Percentiles rank a stretch among this genome's conserved stretches.
These are phyloP conservation scores for Taeniopygia guttata DNA, from an alignment of 2,797 vertebrate genomes.

Conservation along the genomic window DNA sequence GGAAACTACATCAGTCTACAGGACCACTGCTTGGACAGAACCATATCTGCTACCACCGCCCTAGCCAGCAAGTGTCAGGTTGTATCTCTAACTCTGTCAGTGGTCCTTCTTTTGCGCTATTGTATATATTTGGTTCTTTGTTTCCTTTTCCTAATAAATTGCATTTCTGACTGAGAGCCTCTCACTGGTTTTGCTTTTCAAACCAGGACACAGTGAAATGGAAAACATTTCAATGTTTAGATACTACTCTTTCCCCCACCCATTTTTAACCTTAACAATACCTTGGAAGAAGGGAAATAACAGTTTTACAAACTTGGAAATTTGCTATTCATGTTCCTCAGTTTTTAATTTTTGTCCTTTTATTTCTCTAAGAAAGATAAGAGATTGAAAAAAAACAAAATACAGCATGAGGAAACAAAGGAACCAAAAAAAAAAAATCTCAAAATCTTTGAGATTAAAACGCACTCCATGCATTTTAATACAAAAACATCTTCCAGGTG, in stretches of 20 bases:
- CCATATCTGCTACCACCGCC: no score
- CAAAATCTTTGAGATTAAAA: neutral
- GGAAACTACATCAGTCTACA: no score
- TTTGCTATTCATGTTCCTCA: neutral
- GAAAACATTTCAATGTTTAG: neutral
- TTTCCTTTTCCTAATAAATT: no score
- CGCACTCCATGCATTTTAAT: neutral
- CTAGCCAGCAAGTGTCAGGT: no score
- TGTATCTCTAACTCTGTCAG: no score
- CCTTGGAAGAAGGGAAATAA: neutral
- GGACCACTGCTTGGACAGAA: no score
- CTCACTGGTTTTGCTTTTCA: no score
- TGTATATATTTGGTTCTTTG: no score
- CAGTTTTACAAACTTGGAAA: neutral
- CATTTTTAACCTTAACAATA: neutral
- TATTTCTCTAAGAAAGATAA: neutral
- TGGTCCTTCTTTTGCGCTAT: no score
- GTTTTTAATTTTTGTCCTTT: neutral
- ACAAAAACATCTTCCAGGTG: neutral
- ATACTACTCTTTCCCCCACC: neutral
- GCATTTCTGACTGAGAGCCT: no score
- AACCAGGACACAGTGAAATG: neutral
- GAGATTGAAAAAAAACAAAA: neutral
- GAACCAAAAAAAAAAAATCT: accelerated
- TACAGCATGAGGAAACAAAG: neutral